phyloP scores from a whole-genome alignment of 1,140 invertebrate genomes.

The Pseudomyrmex concolor region DNA sequence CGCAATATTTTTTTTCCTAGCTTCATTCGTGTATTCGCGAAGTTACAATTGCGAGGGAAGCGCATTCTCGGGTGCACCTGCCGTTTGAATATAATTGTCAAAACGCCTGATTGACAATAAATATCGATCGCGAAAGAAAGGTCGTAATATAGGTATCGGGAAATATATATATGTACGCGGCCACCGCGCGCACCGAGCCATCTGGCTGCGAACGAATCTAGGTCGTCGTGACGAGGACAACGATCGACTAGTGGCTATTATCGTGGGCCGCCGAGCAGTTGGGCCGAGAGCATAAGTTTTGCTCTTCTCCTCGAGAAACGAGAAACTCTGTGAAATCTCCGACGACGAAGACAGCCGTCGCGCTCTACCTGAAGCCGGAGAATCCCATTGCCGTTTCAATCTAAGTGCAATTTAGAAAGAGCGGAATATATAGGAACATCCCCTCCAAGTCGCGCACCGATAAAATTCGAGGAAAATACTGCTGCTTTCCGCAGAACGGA shows the following conservation, averaged over 20 bases:
- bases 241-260: slow-evolving; percentile 60
- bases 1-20: neutral
- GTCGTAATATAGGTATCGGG: neutral
- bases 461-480: slow-evolving; percentile 33
- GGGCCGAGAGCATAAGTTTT: slow-evolving; percentile 34
- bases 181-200: neutral
- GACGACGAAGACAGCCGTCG: slow-evolving; percentile 9
- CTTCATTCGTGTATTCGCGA: neutral
- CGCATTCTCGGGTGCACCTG: neutral
- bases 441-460: neutral
- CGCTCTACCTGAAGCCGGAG: neutral
- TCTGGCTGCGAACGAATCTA: slow-evolving; percentile 61
- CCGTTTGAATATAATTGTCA: neutral
- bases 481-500: neutral
- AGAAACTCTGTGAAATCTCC: slow-evolving; percentile 38
- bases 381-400: slow-evolving; percentile 22
- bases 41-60: slow-evolving; percentile 1
- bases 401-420: slow-evolving; percentile 10
- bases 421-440: slow-evolving; percentile 10
- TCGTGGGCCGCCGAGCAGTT: slow-evolving; percentile 25
- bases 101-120: slow-evolving; percentile 36
- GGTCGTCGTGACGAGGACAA: slow-evolving; percentile 45
- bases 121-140: slow-evolving; percentile 14
- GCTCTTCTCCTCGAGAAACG: neutral
- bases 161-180: neutral